phyloP scores from a whole-genome alignment of 2,113 vertebrate species.

The Erythrolamprus reginae region DNA sequence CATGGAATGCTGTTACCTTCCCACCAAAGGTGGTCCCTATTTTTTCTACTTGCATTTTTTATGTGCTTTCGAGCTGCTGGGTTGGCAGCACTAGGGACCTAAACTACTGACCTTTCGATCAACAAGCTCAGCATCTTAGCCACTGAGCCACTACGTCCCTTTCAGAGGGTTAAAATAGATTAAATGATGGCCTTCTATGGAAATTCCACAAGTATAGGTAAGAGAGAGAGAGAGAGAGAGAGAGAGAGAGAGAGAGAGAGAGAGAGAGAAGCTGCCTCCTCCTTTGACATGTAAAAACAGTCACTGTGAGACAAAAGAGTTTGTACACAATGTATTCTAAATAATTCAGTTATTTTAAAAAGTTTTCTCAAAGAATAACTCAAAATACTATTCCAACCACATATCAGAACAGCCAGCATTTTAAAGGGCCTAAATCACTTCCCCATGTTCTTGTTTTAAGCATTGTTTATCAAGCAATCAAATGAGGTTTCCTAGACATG shows the following conservation, averaged over 20 bases:
- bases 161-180: not conserved
- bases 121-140: too few species aligned
- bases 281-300: not conserved
- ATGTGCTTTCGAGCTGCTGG: too few species aligned
- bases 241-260: too few species aligned
- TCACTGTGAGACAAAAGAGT: fast-evolving
- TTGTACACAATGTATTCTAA: not conserved
- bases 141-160: too few species aligned
- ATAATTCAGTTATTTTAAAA: not conserved
- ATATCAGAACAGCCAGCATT: not conserved
- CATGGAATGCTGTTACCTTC: too few species aligned
- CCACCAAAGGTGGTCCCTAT: too few species aligned
- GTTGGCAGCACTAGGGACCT: too few species aligned
- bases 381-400: not conserved
- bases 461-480: not conserved
- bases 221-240: not conserved
- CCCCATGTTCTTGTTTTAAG: not conserved
- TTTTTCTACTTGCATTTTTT: too few species aligned
- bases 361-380: not conserved
- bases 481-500: not conserved
- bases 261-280: not conserved
- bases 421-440: not conserved
- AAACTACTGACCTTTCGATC: too few species aligned
- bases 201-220: fast-evolving
- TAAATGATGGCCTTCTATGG: not conserved